Conservation (phyloP, 1,140 invertebrate species). For the Acromyrmex echinatior region DNA sequence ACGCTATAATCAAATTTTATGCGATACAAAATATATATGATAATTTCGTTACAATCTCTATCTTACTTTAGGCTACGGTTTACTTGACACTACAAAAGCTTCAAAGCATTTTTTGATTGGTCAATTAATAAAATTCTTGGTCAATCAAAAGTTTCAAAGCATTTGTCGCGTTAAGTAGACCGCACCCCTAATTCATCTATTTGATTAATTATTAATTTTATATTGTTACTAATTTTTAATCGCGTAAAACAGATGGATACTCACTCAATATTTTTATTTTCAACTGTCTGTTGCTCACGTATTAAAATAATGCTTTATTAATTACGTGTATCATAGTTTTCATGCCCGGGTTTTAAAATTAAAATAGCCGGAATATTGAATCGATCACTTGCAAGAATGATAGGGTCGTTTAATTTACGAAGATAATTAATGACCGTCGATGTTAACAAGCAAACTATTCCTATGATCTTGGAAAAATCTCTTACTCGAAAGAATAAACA, state of each 20-base stretch:
- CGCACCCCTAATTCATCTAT: neutral
- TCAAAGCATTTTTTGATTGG: no score
- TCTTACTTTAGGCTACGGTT: no score
- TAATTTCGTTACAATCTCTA: neutral
- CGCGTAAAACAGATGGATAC: no score
- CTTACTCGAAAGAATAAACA: slow-evolving; percentile 76
- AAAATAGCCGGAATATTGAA: slow-evolving; percentile 70
- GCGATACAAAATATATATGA: neutral
- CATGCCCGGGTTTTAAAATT: slow-evolving; percentile 68
- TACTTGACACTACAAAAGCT: no score
- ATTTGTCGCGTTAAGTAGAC: no score
- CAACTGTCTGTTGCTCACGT: neutral
- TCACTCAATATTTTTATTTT: neutral
- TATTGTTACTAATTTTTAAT: neutral
- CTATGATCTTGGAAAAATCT: slow-evolving; percentile 77
- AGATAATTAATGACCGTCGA: slow-evolving; percentile 68
- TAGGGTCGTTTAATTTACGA: slow-evolving; percentile 54
- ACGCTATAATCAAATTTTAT: neutral
- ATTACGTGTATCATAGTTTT: slow-evolving; percentile 72
- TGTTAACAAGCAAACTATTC: slow-evolving; percentile 65
- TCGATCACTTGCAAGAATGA: slow-evolving; percentile 4
- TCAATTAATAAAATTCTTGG: no score
- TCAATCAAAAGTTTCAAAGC: no score
- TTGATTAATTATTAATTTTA: neutral
- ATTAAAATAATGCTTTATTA: neutral